Percentiles rank a stretch among this genome's conserved stretches.
These are phyloP conservation scores for Gymnothorax javanicus DNA, from an alignment of 2,797 vertebrate species.

Conservation along the genomic window DNA sequence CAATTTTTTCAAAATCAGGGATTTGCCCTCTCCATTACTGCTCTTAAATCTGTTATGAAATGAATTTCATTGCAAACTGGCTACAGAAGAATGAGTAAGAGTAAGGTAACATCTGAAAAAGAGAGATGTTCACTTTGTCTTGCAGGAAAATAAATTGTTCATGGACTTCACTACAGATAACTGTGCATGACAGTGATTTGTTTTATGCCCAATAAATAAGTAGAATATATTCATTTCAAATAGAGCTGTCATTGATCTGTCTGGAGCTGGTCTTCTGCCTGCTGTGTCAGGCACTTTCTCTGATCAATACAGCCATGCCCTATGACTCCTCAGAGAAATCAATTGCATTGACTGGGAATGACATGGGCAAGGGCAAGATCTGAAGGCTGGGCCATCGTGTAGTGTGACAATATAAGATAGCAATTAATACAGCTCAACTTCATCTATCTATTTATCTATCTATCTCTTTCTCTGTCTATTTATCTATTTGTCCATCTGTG, in stretches of 20 bases:
- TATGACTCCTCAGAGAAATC: conserved; percentile 87
- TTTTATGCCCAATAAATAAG: conserved; percentile 85
- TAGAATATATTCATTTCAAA: conserved; percentile 83
- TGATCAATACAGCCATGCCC: conserved; percentile 85
- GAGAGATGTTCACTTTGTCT: conserved; percentile 1
- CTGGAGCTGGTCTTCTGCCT: conserved; percentile 81
- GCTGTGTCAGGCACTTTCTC: conserved; percentile 88
- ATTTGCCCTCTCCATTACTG: not conserved
- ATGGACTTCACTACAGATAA: conserved; percentile 12
- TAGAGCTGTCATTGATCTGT: conserved; percentile 88
- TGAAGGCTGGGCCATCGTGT: conserved; percentile 78
- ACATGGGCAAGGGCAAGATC: conserved; percentile 77
- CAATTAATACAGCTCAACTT: conserved; percentile 71
- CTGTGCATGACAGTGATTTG: conserved; percentile 58
- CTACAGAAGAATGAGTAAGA: not conserved
- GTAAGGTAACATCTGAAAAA: conserved; percentile 44
- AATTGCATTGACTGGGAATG: conserved; percentile 82
- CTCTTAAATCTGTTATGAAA: not conserved
- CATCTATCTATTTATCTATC: conserved; percentile 46
- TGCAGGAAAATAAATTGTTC: not conserved
- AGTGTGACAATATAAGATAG: conserved; percentile 76
- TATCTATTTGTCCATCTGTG: not conserved
- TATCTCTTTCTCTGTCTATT: conserved; percentile 37
- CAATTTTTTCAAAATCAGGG: not conserved
- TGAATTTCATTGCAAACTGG: conserved; percentile 26